A percentile compares a stretch with the other conserved stretches of the same genome.
Conservation (phyloP, 2,888 invertebrate species). For the Sphaerophoria taeniata region DNA sequence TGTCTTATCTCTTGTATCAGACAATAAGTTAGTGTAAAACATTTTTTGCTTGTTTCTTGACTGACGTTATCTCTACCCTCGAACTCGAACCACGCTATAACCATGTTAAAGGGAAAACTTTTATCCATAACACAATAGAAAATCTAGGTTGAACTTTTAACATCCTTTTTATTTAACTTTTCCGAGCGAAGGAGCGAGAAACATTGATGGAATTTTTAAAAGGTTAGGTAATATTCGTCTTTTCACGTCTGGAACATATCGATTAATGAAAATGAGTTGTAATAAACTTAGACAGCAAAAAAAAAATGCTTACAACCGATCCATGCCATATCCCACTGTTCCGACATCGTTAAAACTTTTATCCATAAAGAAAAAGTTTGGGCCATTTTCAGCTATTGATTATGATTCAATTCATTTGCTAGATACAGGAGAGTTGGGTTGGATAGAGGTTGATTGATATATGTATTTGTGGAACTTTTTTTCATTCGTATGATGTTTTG, state of each 20-base stretch:
- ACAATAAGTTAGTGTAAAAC: no score
- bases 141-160: background rate
- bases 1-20: no score
- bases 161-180: background rate
- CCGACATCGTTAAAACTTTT: constrained; percentile 30
- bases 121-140: background rate
- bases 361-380: background rate
- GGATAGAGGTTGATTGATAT: background rate
- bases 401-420: background rate
- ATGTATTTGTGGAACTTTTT: no score
- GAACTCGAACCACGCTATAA: no score
- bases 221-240: constrained; percentile 11
- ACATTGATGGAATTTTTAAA: background rate
- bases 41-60: no score
- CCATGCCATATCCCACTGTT: constrained; percentile 6
- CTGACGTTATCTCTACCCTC: no score
- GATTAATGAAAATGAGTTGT: constrained; percentile 19
- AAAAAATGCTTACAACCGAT: background rate
- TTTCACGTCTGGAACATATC: constrained; percentile 23
- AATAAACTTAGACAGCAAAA: background rate
- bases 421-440: background rate
- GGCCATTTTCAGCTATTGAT: constrained; percentile 1
- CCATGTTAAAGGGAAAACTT: background rate
- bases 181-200: background rate
- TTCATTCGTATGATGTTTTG: no score